phyloP scores from a whole-genome alignment of 2,888 invertebrate genomes.

The Xanthia togata region DNA sequence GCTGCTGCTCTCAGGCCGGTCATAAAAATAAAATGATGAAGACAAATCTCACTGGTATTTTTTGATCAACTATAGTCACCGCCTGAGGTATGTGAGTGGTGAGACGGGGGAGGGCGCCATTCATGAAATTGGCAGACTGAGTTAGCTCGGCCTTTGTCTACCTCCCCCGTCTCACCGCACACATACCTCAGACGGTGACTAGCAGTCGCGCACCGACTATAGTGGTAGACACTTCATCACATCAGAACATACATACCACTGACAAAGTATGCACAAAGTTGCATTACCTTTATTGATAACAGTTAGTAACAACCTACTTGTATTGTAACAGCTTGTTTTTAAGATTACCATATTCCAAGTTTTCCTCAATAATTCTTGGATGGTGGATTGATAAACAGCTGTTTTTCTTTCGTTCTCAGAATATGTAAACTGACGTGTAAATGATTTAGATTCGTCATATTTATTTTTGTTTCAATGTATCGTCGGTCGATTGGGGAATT shows the following conservation, averaged over 20 bases:
- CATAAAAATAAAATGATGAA: too few species aligned
- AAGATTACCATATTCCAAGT: conserved; percentile 18
- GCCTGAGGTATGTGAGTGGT: too few species aligned
- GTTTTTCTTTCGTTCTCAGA: conserved; percentile 42
- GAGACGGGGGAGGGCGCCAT: too few species aligned
- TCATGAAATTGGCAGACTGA: too few species aligned
- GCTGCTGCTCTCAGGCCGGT: too few species aligned
- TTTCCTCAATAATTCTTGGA: conserved; percentile 42
- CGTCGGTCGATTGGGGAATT: conserved; percentile 7
- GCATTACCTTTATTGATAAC: conserved; percentile 16
- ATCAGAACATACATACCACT: conserved; percentile 7
- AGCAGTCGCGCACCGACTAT: too few species aligned
- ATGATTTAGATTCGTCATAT: conserved; percentile 49
- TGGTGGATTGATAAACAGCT: conserved; percentile 43
- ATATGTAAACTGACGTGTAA: conserved; percentile 28
- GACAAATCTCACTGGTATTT: background rate
- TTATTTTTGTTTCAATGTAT: conserved; percentile 39
- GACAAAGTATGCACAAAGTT: conserved; percentile 9
- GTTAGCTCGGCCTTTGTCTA: too few species aligned
- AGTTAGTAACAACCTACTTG: background rate
- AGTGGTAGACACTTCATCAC: background rate
- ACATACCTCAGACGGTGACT: too few species aligned
- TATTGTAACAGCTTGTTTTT: background rate
- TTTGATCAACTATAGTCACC: background rate
- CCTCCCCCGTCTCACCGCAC: too few species aligned